Evolutionary conservation across 2,797 vertebrate genomes (phyloP).

Genomic region (Tenualosa ilisha): DNA sequence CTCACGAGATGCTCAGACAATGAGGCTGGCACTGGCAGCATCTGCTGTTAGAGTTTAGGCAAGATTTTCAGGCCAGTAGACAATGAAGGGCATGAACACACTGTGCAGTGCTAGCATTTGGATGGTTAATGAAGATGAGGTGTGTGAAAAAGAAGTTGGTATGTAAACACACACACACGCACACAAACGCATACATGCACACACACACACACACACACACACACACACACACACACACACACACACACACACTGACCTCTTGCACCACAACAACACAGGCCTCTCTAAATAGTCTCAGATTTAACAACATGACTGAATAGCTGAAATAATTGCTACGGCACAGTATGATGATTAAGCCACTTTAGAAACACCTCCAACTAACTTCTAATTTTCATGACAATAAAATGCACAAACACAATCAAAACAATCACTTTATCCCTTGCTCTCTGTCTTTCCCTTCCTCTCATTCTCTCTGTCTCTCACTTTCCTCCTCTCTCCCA

Average conservation of each 20-base stretch:
- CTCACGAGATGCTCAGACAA: too few relatives aligned
- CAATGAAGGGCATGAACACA: neutral
- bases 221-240: constrained; percentile 6
- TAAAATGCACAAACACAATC: neutral
- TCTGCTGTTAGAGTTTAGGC: neutral
- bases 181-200: neutral
- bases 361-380: neutral
- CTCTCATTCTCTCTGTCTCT: neutral
- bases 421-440: neutral
- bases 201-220: neutral
- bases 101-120: neutral
- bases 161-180: neutral
- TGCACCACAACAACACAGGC: too few relatives aligned
- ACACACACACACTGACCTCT: neutral
- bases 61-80: neutral
- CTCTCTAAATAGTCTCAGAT: too few relatives aligned
- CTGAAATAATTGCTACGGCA: neutral
- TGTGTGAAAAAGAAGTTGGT: neutral
- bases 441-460: constrained; percentile 6
- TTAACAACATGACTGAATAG: neutral
- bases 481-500: constrained; percentile 16
- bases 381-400: neutral
- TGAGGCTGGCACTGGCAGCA: neutral
- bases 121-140: neutral
- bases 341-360: neutral